These are phyloP conservation scores for Drosophila sp. DNA, from an alignment of 1,140 invertebrate genomes.

Conservation along the genomic window DNA sequence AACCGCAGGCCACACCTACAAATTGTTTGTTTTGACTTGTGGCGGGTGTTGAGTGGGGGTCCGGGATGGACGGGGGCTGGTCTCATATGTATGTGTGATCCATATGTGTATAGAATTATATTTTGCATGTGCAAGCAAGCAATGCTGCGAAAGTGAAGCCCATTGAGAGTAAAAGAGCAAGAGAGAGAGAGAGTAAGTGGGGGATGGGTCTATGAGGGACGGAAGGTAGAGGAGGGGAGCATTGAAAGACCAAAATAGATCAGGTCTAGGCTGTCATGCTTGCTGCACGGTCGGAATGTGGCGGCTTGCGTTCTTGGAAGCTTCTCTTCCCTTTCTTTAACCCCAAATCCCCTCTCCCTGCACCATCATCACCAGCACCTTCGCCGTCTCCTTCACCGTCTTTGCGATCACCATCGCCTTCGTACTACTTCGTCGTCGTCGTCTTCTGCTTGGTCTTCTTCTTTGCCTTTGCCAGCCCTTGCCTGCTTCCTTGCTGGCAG, in stretches of 20 bases:
- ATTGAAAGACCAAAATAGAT: constrained; percentile 73
- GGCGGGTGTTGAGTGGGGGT: too few species aligned
- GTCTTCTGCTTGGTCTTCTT: too few species aligned
- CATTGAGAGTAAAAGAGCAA: background rate
- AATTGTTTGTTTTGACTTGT: constrained; percentile 67
- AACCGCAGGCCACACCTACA: constrained; percentile 69
- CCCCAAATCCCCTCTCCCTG: constrained; percentile 1
- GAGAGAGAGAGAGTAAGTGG: background rate
- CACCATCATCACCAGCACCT: background rate
- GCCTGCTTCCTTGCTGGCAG: background rate
- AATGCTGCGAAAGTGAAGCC: constrained; percentile 16
- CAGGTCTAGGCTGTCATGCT: constrained; percentile 80
- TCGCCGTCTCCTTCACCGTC: background rate
- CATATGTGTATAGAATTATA: constrained; percentile 33
- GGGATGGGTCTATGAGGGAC: constrained; percentile 5
- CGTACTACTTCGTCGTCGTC: too few species aligned
- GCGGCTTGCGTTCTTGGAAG: constrained; percentile 57
- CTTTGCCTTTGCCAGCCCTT: background rate
- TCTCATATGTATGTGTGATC: constrained; percentile 20
- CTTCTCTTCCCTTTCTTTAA: constrained; percentile 9
- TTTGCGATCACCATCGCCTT: background rate
- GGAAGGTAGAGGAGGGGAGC: constrained; percentile 17
- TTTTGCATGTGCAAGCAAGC: constrained; percentile 60
- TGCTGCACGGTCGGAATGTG: constrained; percentile 75
- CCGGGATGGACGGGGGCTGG: constrained; percentile 10